Evolutionary conservation across 2,888 invertebrate genomes (phyloP), one percentile per base, ranked within the genome.

Genomic region (Hipparchia sbordonii): DNA sequence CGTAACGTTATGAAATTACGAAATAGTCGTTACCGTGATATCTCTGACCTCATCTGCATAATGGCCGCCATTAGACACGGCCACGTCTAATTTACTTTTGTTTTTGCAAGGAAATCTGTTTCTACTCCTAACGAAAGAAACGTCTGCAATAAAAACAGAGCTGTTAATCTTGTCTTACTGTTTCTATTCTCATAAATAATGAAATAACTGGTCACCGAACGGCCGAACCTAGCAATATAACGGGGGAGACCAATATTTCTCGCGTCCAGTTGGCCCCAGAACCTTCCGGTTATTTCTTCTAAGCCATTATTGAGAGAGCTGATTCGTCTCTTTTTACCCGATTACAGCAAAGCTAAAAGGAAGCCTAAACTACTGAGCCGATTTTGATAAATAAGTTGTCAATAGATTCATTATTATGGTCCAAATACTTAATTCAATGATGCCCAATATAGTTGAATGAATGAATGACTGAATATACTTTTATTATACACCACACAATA

Each of bases 21-120:
- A 61, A 67, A 67, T 71, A 67, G 66, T 60, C 59, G 66, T 71
- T 61, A 39, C 67, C 45, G 67, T 61, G 66, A 67, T 71, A 52
- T 60, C 71, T 67, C 52, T 71, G 67, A 71, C 66, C 71, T 67
- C 60, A 71, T 71, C 71, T 71, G 71, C 71, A 71, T 71, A 71
- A 71, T 71, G 71, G 67, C 61, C 10, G 52, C 66, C 71, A 66
- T 71, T 67, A 71, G 66, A 67, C 66, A 71, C 59, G 67, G 52
- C 66, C 52, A 60, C 60, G 60, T 71, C 59, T 60, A 71, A 60
- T 71, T 66, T 71, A 54, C 67, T 71, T 66, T 71, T 71, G 71
- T 67, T 71, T 66, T 71, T 71, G 69, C 61, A 69, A 69, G 61
- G 23, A 69, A 69, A 69, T 69, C 61, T 69, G 69, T 69, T 61